These are phyloP conservation scores for Chaetodon auriga DNA, from an alignment of 2,113 vertebrate genomes.

Conservation along the genomic window DNA sequence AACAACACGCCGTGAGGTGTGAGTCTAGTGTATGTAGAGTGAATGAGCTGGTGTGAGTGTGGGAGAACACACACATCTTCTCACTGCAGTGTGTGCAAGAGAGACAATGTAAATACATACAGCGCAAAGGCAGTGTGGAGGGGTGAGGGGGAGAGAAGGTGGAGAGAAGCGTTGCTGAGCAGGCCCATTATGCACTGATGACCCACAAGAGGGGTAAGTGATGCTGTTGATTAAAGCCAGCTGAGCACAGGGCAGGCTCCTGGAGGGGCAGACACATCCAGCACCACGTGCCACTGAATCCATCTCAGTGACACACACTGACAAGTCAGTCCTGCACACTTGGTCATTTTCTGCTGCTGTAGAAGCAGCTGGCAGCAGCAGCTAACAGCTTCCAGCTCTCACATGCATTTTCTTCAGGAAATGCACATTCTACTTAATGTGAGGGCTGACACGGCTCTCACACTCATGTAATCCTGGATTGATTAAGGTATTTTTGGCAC, in stretches of 20 bases:
- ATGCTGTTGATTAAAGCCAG: slow-evolving; percentile 80
- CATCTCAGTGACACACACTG: slow-evolving; percentile 54
- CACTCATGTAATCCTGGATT: too few relatives aligned
- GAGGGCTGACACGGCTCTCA: too few relatives aligned
- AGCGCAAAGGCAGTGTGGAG: slow-evolving; percentile 36
- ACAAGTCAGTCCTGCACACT: slow-evolving; percentile 19
- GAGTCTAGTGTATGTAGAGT: neutral
- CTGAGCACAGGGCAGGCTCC: slow-evolving; percentile 63
- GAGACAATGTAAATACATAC: slow-evolving; percentile 49
- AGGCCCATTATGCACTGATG: slow-evolving; percentile 73
- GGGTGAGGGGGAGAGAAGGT: slow-evolving; percentile 7
- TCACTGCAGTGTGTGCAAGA: slow-evolving; percentile 31
- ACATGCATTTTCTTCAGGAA: too few relatives aligned
- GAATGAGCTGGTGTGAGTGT: neutral
- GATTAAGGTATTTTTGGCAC: too few relatives aligned
- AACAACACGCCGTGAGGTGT: neutral
- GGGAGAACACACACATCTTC: neutral
- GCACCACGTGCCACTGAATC: slow-evolving; percentile 55
- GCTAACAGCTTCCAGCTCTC: too few relatives aligned
- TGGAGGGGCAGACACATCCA: slow-evolving; percentile 28
- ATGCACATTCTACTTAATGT: too few relatives aligned
- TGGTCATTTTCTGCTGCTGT: slow-evolving; percentile 25
- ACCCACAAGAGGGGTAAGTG: slow-evolving; percentile 58
- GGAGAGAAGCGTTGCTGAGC: slow-evolving; percentile 49
- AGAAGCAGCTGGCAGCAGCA: too few relatives aligned